Percentiles rank a stretch among this genome's conserved stretches.
Conservation (phyloP, 2,888 invertebrate species). For the Meghimatium bilineatum region DNA sequence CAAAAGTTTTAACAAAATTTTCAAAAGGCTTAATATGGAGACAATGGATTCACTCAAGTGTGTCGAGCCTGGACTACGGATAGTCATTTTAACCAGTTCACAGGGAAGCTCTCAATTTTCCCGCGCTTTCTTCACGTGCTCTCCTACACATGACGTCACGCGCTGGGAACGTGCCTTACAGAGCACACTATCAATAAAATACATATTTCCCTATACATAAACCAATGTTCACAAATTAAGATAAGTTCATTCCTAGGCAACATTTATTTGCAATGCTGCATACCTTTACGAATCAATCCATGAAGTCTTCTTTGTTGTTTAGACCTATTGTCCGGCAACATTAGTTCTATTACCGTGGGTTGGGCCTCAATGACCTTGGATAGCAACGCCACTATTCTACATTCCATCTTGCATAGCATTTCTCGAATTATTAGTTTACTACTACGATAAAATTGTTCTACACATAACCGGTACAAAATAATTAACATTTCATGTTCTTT, state of each 20-base stretch:
- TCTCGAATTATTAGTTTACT: neutral
- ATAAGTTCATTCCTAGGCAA: neutral
- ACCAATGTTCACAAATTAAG: neutral
- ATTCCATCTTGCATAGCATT: conserved; percentile 1
- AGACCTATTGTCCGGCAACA: neutral
- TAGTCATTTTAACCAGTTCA: neutral
- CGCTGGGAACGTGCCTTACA: neutral
- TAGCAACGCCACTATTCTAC: conserved; percentile 3
- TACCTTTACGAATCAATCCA: conserved; percentile 18
- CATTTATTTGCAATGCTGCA: neutral
- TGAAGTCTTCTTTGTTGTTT: no score
- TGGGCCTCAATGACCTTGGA: conserved; percentile 43
- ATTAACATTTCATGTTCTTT: neutral
- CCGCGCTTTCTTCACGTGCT: conserved; percentile 17
- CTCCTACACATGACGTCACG: neutral
- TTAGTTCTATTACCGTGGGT: conserved; percentile 8
- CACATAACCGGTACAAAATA: neutral
- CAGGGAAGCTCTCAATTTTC: neutral
- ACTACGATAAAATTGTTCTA: neutral
- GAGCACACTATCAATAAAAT: neutral
- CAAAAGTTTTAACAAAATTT: no score
- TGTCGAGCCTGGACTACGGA: neutral
- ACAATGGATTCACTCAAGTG: neutral
- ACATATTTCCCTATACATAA: neutral
- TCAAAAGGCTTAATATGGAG: neutral